Evolutionary conservation across 2,888 invertebrate species (phyloP), one percentile per base, ranked within the genome.

Genomic region (Heliconius erato): DNA sequence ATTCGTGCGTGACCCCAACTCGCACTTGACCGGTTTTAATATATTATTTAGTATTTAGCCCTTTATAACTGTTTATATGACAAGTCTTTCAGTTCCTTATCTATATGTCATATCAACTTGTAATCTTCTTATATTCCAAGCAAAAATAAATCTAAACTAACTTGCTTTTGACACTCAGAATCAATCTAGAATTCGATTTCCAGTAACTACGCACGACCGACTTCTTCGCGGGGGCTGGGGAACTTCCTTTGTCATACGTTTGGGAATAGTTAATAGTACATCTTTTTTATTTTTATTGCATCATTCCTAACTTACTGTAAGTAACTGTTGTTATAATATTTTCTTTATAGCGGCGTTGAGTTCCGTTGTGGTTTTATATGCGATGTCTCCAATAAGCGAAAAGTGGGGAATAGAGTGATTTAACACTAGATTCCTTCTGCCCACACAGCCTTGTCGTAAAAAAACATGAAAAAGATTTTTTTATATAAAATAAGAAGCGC

Each of bases 121-220:
- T 28, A 26, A 3, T 49, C 44, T 54, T 23, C 7, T 54, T 54
- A 54, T 12, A 28, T 28, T 12, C 14, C 49, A 65, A 54, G 67
- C 26, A 83, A 35, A 74, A 76, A 32, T 74, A 69, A 32, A 28
- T 40, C 67, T 26, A 44, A 80, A 68, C 65, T 44, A 77, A 68
- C 32, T 76, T 84, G 82, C 80, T 49, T 79, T 32, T 83, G 85
- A 82, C 82, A 74, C 76, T 44, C 79, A 71, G 78, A 82, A 85
- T 85, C 84, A 85, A 83, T 85, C 71, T 81, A 79, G 74, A 76
- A 81, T 81, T 82, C 82, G 78, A 84, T 85, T 84, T 82, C 84
- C 63, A 63, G 32, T 76, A 54, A 63, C 59, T 79, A 85, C 85
- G 85, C 85, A 85, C 85, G 85, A 84, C n/a, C 79, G 85, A 65